These are phyloP conservation scores for Megamerina dolium DNA, from an alignment of 2,888 invertebrate genomes.

Conservation along the genomic window DNA sequence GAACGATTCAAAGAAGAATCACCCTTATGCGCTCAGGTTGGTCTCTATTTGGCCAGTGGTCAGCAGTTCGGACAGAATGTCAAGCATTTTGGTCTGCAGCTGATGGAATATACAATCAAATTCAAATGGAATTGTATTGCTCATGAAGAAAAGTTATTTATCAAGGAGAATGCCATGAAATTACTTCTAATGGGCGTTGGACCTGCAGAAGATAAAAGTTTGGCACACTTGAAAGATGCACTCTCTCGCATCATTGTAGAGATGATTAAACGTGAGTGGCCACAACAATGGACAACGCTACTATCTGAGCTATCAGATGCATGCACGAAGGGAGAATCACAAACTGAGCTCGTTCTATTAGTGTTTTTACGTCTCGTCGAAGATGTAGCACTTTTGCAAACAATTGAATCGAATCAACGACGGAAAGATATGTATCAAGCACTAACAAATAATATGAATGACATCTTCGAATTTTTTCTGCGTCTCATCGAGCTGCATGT, in stretches of 20 bases:
- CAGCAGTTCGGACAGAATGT: constrained; percentile 71
- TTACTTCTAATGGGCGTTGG: constrained; percentile 70
- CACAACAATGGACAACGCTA: constrained; percentile 90
- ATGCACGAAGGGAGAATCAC: constrained; percentile 75
- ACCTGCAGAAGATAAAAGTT: constrained; percentile 60
- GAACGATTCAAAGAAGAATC: constrained; percentile 65
- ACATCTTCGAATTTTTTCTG: constrained; percentile 81
- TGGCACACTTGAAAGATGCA: constrained; percentile 75
- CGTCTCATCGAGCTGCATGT: constrained; percentile 75
- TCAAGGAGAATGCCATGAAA: constrained; percentile 88
- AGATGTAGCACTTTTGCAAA: constrained; percentile 87
- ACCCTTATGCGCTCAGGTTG: constrained; percentile 79
- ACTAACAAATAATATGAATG: constrained; percentile 78
- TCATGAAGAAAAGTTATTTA: constrained; percentile 79
- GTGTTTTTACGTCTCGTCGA: constrained; percentile 86
- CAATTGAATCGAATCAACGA: constrained; percentile 79
- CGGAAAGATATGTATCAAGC: constrained; percentile 88
- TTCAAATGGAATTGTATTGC: constrained; percentile 88
- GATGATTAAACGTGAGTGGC: constrained; percentile 96
- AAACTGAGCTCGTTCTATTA: constrained; percentile 83
- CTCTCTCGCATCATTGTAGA: constrained; percentile 88
- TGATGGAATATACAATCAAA: constrained; percentile 90
- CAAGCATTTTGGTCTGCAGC: constrained; percentile 84
- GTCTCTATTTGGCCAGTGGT: constrained; percentile 70
- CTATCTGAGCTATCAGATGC: constrained; percentile 76